Conservation (phyloP, 1,140 invertebrate species). For the Whitmania pigra region DNA sequence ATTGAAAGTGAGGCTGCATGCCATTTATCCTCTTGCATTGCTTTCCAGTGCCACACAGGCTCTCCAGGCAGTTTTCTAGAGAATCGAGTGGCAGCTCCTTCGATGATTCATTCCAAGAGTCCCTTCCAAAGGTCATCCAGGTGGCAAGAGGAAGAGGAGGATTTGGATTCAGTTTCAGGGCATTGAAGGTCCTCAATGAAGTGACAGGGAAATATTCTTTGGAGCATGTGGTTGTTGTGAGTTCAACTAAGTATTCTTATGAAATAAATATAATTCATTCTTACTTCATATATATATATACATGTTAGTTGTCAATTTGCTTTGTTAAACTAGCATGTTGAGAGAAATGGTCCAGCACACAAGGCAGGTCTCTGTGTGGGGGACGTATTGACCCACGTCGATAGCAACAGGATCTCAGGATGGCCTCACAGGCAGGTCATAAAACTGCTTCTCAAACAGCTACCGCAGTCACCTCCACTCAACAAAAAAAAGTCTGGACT, state of each 20-base stretch:
- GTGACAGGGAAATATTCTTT: background rate
- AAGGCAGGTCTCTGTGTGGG: conserved; percentile 1
- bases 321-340: background rate
- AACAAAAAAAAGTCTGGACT: background rate
- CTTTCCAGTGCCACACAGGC: background rate
- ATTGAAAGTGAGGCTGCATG: no score
- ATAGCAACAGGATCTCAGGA: background rate
- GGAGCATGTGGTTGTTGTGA: background rate
- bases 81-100: conserved; percentile 11
- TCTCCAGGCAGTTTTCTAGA: background rate
- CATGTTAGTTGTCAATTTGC: no score
- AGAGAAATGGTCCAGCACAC: background rate
- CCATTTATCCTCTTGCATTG: background rate
- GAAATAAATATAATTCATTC: background rate
- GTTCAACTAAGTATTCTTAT: background rate
- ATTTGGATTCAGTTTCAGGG: conserved; percentile 3
- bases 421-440: conserved; percentile 3
- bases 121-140: background rate
- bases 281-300: no score
- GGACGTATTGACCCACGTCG: conserved; percentile 2
- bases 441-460: conserved; percentile 2
- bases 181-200: background rate
- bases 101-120: background rate
- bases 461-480: background rate
- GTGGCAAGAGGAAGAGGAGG: background rate